Percentiles rank a stretch among this genome's conserved stretches.
These are phyloP conservation scores for Festucalex cinctus DNA, from an alignment of 2,113 vertebrate species.

Conservation along the genomic window DNA sequence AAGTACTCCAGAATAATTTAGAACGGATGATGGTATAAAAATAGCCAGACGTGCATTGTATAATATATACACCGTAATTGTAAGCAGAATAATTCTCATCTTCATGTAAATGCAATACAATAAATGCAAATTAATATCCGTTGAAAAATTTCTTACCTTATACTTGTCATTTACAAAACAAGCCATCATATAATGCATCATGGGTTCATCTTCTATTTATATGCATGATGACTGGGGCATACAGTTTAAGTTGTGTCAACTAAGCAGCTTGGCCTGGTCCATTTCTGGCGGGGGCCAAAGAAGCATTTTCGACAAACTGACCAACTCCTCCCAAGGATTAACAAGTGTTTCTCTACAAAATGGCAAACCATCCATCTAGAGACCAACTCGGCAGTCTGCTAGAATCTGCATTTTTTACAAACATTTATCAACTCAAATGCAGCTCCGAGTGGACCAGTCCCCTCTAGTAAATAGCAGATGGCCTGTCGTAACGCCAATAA, in stretches of 20 bases:
- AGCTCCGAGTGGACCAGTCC: slow-evolving; percentile 27
- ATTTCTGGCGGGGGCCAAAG: slow-evolving; percentile 13
- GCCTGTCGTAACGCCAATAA: slow-evolving; percentile 34
- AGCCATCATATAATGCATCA: slow-evolving; percentile 52
- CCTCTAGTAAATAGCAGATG: slow-evolving; percentile 54
- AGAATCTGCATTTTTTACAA: slow-evolving; percentile 1
- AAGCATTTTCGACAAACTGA: background rate
- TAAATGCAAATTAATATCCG: background rate
- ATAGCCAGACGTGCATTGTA: background rate
- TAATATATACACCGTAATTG: background rate
- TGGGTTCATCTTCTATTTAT: background rate
- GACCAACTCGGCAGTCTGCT: background rate
- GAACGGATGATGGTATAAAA: background rate
- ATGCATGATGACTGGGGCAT: slow-evolving; percentile 23
- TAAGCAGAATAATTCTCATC: background rate
- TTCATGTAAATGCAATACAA: background rate
- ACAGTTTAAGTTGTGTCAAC: slow-evolving; percentile 11
- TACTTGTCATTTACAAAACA: slow-evolving; percentile 39
- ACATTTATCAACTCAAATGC: slow-evolving; percentile 9
- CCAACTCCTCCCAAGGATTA: background rate
- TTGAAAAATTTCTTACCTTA: slow-evolving; percentile 36
- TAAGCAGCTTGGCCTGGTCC: slow-evolving; percentile 36
- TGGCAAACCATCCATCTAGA: background rate
- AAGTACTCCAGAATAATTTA: background rate
- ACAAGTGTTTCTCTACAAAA: background rate